A percentile compares a stretch with the other conserved stretches of the same genome.
Evolutionary conservation across 2,113 vertebrate genomes (phyloP).

Genomic region (Melanerpes formicivorus): DNA sequence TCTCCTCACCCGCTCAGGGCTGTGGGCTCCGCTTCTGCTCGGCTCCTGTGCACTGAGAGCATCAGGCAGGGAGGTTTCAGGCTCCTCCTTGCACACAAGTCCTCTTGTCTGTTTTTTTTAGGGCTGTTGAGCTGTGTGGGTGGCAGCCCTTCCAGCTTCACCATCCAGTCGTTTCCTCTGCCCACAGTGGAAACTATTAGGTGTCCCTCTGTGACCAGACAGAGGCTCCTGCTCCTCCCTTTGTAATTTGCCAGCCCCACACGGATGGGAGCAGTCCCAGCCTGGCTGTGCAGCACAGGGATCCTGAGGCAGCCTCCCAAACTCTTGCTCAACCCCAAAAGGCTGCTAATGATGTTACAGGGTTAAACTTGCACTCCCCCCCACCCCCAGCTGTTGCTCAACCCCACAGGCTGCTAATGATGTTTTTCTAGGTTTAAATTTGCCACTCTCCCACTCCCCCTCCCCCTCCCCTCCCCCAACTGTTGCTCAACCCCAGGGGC

Average conservation of each 20-base stretch:
- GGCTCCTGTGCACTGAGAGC: not conserved
- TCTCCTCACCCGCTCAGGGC: rapidly evolving
- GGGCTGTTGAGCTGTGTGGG: not conserved
- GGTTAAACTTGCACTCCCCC: no score
- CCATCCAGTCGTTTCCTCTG: not conserved
- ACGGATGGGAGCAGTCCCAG: not conserved
- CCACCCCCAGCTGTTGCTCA: not conserved
- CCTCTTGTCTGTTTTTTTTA: not conserved
- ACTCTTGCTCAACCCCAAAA: not conserved
- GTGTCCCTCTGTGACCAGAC: not conserved
- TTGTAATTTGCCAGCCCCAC: not conserved
- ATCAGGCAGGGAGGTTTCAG: not conserved
- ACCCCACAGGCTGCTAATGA: not conserved
- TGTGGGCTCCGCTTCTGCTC: not conserved
- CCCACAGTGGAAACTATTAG: not conserved
- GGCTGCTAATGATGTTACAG: not conserved
- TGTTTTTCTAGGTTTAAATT: no score
- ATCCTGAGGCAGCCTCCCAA: not conserved
- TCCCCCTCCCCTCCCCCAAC: no score
- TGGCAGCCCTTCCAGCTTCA: not conserved
- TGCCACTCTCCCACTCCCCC: no score
- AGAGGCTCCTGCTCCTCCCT: not conserved
- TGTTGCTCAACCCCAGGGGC: no score
- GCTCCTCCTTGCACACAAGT: not conserved
- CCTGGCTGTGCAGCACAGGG: rapidly evolving